phyloP scores from a whole-genome alignment of 2,797 vertebrate genomes.

The Propithecus deckenii region DNA sequence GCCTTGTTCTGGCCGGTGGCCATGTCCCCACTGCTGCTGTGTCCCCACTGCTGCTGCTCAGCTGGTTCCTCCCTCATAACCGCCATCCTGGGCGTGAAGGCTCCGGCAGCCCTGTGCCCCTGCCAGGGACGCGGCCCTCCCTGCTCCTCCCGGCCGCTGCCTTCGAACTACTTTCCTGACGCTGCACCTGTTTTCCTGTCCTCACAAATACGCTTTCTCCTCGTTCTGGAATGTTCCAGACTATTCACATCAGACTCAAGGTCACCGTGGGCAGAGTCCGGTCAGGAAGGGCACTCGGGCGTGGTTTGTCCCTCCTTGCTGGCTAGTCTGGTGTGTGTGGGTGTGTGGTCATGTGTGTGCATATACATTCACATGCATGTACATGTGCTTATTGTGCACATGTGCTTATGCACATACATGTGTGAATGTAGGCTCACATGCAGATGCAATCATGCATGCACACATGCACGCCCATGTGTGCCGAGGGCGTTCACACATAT shows the following conservation, averaged over 20 bases:
- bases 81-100: rapidly evolving
- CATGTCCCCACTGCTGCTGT: background rate
- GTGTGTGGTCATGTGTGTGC: background rate
- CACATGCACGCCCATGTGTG: no score
- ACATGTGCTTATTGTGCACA: rapidly evolving
- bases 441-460: no score
- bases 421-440: no score
- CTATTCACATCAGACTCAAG: background rate
- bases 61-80: no score
- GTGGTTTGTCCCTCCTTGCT: background rate
- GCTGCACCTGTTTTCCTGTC: background rate
- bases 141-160: background rate
- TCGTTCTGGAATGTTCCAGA: background rate
- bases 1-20: background rate
- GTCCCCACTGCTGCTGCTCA: background rate
- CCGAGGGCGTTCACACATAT: background rate
- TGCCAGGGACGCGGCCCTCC: rapidly evolving
- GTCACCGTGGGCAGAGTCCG: background rate
- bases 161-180: rapidly evolving
- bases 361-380: background rate
- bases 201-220: background rate
- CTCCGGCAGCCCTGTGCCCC: background rate
- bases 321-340: background rate
- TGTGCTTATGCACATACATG: background rate
- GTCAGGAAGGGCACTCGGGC: background rate